A percentile compares a stretch with the other conserved stretches of the same genome.
Conservation (phyloP, 2,797 vertebrate genomes). For the Gobio occitaniae region DNA sequence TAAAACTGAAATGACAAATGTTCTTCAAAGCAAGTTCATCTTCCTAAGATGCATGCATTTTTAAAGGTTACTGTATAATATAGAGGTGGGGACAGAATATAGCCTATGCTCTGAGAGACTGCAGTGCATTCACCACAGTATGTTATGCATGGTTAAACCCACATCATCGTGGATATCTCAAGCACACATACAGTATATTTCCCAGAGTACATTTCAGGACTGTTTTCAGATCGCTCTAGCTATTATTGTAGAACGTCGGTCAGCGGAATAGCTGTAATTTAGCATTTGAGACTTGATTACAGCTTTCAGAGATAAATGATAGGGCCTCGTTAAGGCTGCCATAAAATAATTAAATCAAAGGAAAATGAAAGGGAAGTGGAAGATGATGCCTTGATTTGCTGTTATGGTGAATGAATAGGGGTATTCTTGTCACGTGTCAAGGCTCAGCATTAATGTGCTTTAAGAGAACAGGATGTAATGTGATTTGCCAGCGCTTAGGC, state of each 20-base stretch:
- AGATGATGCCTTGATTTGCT: conserved; percentile 51
- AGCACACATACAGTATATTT: not conserved
- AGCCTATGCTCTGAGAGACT: conserved; percentile 32
- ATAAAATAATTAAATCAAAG: conserved; percentile 44
- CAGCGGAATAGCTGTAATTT: conserved; percentile 29
- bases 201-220: conserved; percentile 2
- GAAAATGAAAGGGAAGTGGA: conserved; percentile 46
- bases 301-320: conserved; percentile 43
- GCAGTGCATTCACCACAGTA: conserved; percentile 36
- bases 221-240: conserved; percentile 14
- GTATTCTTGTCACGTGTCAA: conserved; percentile 58
- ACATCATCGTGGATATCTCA: conserved; percentile 44
- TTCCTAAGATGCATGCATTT: conserved; percentile 26
- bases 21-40: not conserved
- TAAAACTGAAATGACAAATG: not conserved
- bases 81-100: conserved; percentile 30
- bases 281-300: conserved; percentile 40
- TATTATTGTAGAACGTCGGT: not conserved
- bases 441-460: conserved; percentile 63
- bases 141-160: conserved; percentile 48
- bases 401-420: conserved; percentile 61
- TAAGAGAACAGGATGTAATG: conserved; percentile 65
- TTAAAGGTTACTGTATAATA: conserved; percentile 43
- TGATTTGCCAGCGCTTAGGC: conserved; percentile 63
- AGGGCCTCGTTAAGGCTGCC: conserved; percentile 40